Conservation (phyloP, 1,140 invertebrate species). For the Drosophila albomicans region DNA sequence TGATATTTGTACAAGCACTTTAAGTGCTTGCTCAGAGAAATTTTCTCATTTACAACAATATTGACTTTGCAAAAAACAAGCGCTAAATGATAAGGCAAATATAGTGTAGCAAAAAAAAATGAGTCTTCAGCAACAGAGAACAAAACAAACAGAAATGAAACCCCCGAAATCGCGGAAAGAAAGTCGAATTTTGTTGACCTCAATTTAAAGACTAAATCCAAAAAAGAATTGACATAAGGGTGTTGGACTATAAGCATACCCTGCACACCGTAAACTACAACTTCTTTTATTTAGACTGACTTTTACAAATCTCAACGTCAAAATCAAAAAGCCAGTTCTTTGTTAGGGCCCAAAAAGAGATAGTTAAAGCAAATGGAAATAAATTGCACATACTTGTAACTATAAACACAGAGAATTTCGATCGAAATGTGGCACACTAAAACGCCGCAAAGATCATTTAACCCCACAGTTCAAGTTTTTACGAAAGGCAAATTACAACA, state of each 20-base stretch:
- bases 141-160: constrained; percentile 45
- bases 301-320: too few species aligned
- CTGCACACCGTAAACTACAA: neutral
- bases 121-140: constrained; percentile 27
- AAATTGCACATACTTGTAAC: neutral
- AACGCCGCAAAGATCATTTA: constrained; percentile 49
- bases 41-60: constrained; percentile 44
- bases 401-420: constrained; percentile 13
- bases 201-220: constrained; percentile 57
- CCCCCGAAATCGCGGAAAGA: constrained; percentile 52
- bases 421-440: constrained; percentile 29
- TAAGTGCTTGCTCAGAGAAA: constrained; percentile 62
- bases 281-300: too few species aligned
- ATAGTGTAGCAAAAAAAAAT: constrained; percentile 54
- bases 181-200: constrained; percentile 62
- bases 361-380: constrained; percentile 9
- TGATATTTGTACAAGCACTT: constrained; percentile 46
- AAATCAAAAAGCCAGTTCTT: neutral
- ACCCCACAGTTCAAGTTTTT: constrained; percentile 58
- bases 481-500: constrained; percentile 41
- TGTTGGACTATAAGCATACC: constrained; percentile 1
- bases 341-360: constrained; percentile 8
- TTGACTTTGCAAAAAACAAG: constrained; percentile 26
- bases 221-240: neutral
- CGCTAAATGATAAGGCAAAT: constrained; percentile 72